phyloP scores from a whole-genome alignment of 2,797 vertebrate species.

The Phoeniculus purpureus region DNA sequence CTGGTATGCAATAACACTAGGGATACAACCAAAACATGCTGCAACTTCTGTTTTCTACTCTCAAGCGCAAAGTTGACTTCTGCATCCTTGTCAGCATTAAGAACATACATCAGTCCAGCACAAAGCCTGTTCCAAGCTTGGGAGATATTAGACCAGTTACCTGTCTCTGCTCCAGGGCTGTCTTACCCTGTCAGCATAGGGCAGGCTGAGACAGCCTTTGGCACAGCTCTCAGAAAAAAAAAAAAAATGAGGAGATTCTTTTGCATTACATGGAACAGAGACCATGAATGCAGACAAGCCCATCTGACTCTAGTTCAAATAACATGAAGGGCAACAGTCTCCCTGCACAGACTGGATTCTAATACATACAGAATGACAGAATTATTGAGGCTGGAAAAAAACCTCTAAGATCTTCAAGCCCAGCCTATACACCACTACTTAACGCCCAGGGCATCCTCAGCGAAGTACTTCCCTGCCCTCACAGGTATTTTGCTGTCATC shows the following conservation, averaged over 20 bases:
- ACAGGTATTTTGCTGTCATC: neutral
- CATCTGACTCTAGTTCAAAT: neutral
- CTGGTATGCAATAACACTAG: neutral
- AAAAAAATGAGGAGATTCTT: neutral
- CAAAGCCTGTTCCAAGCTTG: neutral
- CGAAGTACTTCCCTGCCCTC: neutral
- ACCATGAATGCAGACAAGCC: neutral
- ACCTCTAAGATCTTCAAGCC: too few relatives aligned
- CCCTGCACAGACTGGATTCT: neutral
- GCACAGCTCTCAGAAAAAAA: neutral
- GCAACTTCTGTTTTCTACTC: neutral
- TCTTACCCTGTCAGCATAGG: neutral
- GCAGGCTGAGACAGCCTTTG: neutral
- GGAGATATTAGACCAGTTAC: neutral
- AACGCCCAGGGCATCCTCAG: neutral
- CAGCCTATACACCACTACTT: too few relatives aligned
- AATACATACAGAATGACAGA: neutral
- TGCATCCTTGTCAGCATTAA: neutral
- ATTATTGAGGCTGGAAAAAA: too few relatives aligned
- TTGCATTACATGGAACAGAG: neutral
- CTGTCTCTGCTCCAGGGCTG: neutral
- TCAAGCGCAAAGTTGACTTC: neutral
- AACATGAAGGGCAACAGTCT: neutral
- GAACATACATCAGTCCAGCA: neutral
- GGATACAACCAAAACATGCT: neutral